Conservation (phyloP, 2,888 invertebrate genomes). For the Mimas tiliae region DNA sequence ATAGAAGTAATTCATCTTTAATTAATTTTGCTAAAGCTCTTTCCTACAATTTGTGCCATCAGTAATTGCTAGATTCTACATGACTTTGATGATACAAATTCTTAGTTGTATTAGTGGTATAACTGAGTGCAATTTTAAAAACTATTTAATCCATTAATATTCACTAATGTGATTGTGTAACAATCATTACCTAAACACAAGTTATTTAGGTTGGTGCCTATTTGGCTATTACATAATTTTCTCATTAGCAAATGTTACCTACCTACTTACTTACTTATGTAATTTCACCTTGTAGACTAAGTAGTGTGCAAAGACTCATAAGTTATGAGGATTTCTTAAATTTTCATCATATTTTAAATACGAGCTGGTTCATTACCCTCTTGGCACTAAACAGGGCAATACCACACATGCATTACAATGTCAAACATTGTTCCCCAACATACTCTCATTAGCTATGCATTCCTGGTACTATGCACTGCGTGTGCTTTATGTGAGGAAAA, state of each 20-base stretch:
- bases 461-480: slow-evolving; percentile 36
- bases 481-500: slow-evolving; percentile 41
- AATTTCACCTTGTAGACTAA: not conserved
- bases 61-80: no score
- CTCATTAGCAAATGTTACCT: slow-evolving; percentile 1
- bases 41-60: no score
- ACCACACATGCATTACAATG: slow-evolving; percentile 35
- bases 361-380: slow-evolving; percentile 27
- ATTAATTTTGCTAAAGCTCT: no score
- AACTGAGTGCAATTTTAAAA: not conserved
- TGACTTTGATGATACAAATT: not conserved
- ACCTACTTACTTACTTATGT: not conserved
- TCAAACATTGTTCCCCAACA: slow-evolving; percentile 37
- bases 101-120: not conserved
- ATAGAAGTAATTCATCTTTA: no score
- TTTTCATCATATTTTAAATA: slow-evolving; percentile 12
- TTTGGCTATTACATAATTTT: not conserved
- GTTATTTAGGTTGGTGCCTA: not conserved
- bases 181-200: not conserved
- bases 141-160: not conserved
- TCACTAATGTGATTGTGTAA: slow-evolving; percentile 9
- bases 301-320: not conserved
- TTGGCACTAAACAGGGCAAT: slow-evolving; percentile 25
- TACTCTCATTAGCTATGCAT: slow-evolving; percentile 38
- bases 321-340: not conserved